A percentile compares a stretch with the other conserved stretches of the same genome.
Evolutionary conservation across 2,113 vertebrate genomes (phyloP).

Genomic region (Mormoops blainvillei): DNA sequence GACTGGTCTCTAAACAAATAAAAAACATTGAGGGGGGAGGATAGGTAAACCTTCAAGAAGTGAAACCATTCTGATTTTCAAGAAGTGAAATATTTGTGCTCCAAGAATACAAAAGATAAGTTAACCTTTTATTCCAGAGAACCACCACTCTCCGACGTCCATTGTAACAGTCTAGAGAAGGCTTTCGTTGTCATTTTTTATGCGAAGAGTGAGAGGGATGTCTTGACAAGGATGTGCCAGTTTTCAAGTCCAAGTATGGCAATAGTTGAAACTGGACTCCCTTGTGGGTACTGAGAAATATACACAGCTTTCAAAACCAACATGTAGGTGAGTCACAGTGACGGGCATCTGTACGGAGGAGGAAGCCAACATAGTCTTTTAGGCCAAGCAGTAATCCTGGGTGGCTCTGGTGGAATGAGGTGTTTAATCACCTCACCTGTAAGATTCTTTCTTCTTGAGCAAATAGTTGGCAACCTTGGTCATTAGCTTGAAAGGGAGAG

Average conservation of each 20-base stretch:
- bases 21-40: neutral
- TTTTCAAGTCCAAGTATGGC: neutral
- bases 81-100: neutral
- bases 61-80: neutral
- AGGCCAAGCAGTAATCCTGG: conserved; percentile 33
- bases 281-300: conserved; percentile 19
- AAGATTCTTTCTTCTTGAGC: conserved; percentile 39
- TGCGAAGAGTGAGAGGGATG: neutral
- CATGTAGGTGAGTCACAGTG: conserved; percentile 54
- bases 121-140: neutral
- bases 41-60: neutral
- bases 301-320: conserved; percentile 31
- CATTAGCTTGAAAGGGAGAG: neutral
- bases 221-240: neutral
- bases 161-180: neutral
- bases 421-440: neutral
- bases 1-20: neutral
- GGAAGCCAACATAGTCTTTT: neutral
- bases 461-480: conserved; percentile 51
- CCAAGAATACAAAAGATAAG: neutral
- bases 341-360: conserved; percentile 22
- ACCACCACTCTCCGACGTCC: neutral
- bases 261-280: conserved; percentile 4
- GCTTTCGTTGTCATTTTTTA: neutral
- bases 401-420: conserved; percentile 11